phyloP scores from a whole-genome alignment of 2,113 vertebrate species.

The Heptranchias perlo region DNA sequence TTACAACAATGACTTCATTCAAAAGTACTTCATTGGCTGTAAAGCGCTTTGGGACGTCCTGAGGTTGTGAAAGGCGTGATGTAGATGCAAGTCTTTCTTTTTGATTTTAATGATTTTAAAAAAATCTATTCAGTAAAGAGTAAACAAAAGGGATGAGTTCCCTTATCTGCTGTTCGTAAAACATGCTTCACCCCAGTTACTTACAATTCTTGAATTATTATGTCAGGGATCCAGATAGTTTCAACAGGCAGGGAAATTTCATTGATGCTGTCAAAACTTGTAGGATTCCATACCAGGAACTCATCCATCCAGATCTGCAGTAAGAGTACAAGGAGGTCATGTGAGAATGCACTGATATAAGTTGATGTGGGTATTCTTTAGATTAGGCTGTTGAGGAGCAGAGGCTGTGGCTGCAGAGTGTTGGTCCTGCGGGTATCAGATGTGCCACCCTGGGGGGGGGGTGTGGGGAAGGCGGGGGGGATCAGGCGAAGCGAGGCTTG shows the following conservation, averaged over 20 bases:
- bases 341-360: not conserved
- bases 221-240: constrained; percentile 68
- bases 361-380: not conserved
- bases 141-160: not conserved
- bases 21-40: not conserved
- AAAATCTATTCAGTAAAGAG: not conserved
- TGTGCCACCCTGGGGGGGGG: not conserved
- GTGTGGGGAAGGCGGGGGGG: not conserved
- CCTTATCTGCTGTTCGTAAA: not conserved
- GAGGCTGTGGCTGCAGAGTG: not conserved
- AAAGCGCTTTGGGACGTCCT: not conserved
- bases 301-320: constrained; percentile 72
- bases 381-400: not conserved
- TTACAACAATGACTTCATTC: not conserved
- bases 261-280: constrained; percentile 65
- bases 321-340: constrained; percentile 4
- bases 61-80: not conserved
- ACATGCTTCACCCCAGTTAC: constrained; percentile 39
- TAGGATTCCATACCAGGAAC: constrained; percentile 73
- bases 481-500: not conserved
- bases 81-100: not conserved
- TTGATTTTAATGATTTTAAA: not conserved
- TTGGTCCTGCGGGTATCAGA: not conserved
- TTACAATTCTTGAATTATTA: constrained; percentile 70
- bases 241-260: constrained; percentile 70